Conservation (phyloP, 1,140 invertebrate genomes). For the Pseudomyrmex dendroicus region DNA sequence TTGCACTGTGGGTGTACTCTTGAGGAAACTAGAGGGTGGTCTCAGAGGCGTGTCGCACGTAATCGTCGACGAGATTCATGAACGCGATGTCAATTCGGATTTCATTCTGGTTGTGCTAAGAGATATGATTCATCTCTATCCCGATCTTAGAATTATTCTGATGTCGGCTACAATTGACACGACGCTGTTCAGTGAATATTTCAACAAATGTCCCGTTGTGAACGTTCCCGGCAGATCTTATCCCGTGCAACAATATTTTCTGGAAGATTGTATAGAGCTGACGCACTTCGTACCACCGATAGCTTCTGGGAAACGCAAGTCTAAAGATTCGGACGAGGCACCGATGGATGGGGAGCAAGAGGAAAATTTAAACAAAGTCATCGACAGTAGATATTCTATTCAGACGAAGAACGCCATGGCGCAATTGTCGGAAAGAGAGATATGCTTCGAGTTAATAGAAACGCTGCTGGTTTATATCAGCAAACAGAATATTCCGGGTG, state of each 20-base stretch:
- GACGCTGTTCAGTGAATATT: constrained; percentile 95
- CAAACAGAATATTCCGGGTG: constrained; percentile 90
- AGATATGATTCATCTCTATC: constrained; percentile 96
- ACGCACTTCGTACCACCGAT: constrained; percentile 92
- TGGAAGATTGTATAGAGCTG: constrained; percentile 95
- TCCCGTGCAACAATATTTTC: constrained; percentile 94
- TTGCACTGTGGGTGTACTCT: constrained; percentile 96
- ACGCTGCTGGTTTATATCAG: constrained; percentile 92
- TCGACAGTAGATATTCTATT: constrained; percentile 78
- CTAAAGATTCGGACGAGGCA: constrained; percentile 88
- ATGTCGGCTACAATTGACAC: constrained; percentile 99
- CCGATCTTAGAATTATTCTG: constrained; percentile 95
- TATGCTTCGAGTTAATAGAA: constrained; percentile 97
- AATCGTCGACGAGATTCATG: constrained; percentile 98
- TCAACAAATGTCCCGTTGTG: constrained; percentile 94
- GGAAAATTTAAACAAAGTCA: constrained; percentile 92
- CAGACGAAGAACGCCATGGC: constrained; percentile 90
- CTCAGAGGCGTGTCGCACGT: constrained; percentile 95
- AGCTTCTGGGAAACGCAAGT: constrained; percentile 89
- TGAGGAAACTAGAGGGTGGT: constrained; percentile 95
- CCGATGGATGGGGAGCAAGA: constrained; percentile 88
- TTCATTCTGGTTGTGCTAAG: constrained; percentile 97
- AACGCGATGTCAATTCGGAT: constrained; percentile 98
- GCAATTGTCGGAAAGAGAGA: constrained; percentile 94
- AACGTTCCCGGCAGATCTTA: constrained; percentile 92